Base-by-base conservation (phyloP, 1,140 invertebrate species). In the Sinella curviseta region DNA sequence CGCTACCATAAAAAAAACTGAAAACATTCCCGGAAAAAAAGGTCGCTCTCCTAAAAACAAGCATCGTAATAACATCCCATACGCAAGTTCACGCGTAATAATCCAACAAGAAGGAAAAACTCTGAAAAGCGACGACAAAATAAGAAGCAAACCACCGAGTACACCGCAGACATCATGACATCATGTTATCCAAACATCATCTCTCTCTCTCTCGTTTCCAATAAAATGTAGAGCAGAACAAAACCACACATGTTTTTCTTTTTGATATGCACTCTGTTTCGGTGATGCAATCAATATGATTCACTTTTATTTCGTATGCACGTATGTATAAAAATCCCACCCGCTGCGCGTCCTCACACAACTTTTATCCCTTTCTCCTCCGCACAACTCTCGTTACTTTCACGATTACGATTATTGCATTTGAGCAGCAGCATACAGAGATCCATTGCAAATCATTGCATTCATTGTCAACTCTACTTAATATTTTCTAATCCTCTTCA, bases 211-310 rank as follows among this genome's bases (percentile, higher is more conserved):
- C 39, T 48, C 39, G 8, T 48, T 48, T 48, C 8, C 39, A 48
- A 48, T 48, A 48, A 48, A 48, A 48, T 48, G 39, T 48, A 48
- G 39, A 48, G 39, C 39, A 48, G 8, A 48, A 48, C 39, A 48
- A 48, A 8, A 48, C 39, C 39, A 48, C 39, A 8, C 8, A 48
- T 48, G 8, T 48, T 48, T 48, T 48, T 48, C 20, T 20, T 48
- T 20, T 20, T 48, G 8, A 12, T 48, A 12, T 48, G 8, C 39
- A 12, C 39, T 20, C 20, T 20, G 20, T 8, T 48, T 48, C 39
- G 8, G 8, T 48, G 39, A 65, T 65, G 57, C 57, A 65, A 65
- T 65, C 57, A 65, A 65, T 65, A 65, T 65, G 57, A 65, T 65
- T 26, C 14, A 8, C 20, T 48, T 48, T 48, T 48, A 12, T 48